A percentile compares a stretch with the other conserved stretches of the same genome.
phyloP scores from a whole-genome alignment of 2,113 vertebrate genomes.

The Seriola dumerili region DNA sequence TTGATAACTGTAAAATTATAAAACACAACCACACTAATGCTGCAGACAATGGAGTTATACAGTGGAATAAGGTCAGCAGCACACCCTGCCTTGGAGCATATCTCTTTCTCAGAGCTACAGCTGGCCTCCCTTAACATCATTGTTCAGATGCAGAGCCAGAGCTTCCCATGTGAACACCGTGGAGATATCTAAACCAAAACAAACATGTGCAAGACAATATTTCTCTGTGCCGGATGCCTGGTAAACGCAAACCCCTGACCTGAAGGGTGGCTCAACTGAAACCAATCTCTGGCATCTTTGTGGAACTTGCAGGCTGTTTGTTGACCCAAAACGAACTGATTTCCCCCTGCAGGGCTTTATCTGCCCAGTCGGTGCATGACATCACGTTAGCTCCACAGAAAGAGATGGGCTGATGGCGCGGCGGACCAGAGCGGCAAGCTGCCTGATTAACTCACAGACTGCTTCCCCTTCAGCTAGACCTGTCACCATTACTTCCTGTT shows the following conservation, averaged over 20 bases:
- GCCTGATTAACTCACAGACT: conserved; percentile 78
- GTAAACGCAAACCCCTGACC: conserved; percentile 74
- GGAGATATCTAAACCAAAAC: conserved; percentile 80
- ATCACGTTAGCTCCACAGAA: conserved; percentile 72
- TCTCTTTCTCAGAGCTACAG: conserved; percentile 61
- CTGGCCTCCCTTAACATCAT: conserved; percentile 70
- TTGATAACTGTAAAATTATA: conserved; percentile 27
- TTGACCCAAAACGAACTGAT: conserved; percentile 83
- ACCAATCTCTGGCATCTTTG: conserved; percentile 82
- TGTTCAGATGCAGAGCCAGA: conserved; percentile 64
- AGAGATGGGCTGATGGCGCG: conserved; percentile 72
- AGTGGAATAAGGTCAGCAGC: conserved; percentile 35
- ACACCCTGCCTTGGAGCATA: conserved; percentile 27
- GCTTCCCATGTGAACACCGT: conserved; percentile 77
- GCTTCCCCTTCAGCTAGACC: conserved; percentile 76
- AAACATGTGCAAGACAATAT: conserved; percentile 79
- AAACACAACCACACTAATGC: not conserved
- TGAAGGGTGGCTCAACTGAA: conserved; percentile 67
- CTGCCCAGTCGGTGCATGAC: conserved; percentile 79
- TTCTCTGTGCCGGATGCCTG: conserved; percentile 81
- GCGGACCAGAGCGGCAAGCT: conserved; percentile 54
- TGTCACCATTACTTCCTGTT: conserved; percentile 88
- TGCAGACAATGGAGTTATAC: conserved; percentile 35
- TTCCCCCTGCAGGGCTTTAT: conserved; percentile 82
- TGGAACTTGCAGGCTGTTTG: conserved; percentile 79